Evolutionary conservation across 2,113 vertebrate genomes (phyloP), one percentile per base, ranked within the genome.

Genomic region (Perognathus longimembris): DNA sequence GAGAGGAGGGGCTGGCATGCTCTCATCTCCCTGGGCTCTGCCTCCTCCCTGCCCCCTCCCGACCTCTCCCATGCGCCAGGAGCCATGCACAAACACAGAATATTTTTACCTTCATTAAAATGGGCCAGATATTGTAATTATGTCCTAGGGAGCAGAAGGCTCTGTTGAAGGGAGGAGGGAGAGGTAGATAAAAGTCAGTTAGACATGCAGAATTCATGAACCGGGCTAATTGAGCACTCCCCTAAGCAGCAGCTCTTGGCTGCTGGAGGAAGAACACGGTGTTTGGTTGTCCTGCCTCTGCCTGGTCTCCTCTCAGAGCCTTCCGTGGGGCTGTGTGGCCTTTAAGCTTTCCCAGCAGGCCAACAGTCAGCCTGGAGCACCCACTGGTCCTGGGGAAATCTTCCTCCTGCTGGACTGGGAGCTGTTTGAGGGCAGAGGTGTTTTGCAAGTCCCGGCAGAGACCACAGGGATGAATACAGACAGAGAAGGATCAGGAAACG

Each of bases 31-130:
- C 22, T 17, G 38, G 71, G 88, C 64, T 15, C 50, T 0, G 2
- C 69, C 79, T 91, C 38, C 38, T 75, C 82, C 38, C 40, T 57
- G 7, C 36, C 81, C 28, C 11, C 63, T 67, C 63, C 38, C 77
- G 63, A 64, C 73, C 15, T 78, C 38, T 75, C 70, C 45, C 54
- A 54, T 69, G 20, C 4, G 0, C 26, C 6, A 57, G 88, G 82
- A 85, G 24, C 67, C 91, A 54, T 70, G 45, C 6, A 34, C 90
- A 95, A 86, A 87, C 34, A 18, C 63, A 38, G 93, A 93, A 84
- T 86, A 81, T 63, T 75, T 94, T 76, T 74, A 78, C 92, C 75
- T 95, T 92, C 88, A 92, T 88, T 93, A 92, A 94, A 54, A 83
- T 63, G 69, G 85, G 42, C 63, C 66, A 92, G 85, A 88, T 84